These are phyloP conservation scores for Halcyon leucocephala DNA, from an alignment of 2,797 vertebrate genomes.

Conservation along the genomic window DNA sequence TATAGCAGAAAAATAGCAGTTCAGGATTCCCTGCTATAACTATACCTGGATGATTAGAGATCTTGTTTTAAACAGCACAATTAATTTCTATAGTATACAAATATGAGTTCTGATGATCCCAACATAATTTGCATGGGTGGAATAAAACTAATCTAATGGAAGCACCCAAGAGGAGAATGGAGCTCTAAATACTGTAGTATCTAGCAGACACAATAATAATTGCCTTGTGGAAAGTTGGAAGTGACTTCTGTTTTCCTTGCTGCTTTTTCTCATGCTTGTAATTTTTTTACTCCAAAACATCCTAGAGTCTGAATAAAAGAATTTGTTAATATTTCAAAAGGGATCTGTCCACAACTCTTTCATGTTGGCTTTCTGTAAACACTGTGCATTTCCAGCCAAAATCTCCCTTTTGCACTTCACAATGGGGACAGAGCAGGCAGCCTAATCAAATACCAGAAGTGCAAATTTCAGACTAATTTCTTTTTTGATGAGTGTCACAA, in stretches of 20 bases:
- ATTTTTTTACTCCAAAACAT: background rate
- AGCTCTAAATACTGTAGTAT: background rate
- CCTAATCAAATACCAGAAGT: background rate
- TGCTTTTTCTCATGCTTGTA: background rate
- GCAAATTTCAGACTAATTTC: background rate
- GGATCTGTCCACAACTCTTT: background rate
- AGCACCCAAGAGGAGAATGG: background rate
- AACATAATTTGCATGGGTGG: background rate
- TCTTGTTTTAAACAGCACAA: background rate
- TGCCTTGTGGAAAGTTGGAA: background rate
- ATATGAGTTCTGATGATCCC: background rate
- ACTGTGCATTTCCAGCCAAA: background rate
- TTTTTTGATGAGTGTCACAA: background rate
- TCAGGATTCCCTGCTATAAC: background rate
- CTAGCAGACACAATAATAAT: background rate
- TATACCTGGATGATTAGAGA: background rate
- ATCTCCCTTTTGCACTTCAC: background rate
- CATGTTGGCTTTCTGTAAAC: background rate
- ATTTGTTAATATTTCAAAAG: constrained; percentile 13
- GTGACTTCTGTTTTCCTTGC: background rate
- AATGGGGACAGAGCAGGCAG: background rate
- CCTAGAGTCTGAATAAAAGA: background rate
- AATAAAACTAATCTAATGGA: background rate
- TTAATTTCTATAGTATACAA: background rate
- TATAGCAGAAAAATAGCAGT: background rate